These are phyloP conservation scores for Nibea albiflora DNA, from an alignment of 2,113 vertebrate genomes.

Conservation along the genomic window DNA sequence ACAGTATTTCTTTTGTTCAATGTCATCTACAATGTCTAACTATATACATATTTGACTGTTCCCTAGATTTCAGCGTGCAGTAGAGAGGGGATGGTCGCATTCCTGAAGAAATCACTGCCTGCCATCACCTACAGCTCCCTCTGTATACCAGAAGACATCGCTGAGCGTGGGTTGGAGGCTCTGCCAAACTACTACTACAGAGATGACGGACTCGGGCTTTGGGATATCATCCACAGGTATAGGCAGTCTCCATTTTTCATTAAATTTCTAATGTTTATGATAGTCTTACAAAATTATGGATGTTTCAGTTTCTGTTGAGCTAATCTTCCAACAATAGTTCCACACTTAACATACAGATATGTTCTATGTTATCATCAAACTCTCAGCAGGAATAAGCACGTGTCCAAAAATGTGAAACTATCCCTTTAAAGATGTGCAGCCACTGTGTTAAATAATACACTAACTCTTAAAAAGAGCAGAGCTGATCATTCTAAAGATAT, in stretches of 20 bases:
- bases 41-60: not conserved
- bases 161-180: slow-evolving; percentile 67
- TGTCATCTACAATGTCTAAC: not conserved
- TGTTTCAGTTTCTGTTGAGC: no score
- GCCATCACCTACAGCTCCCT: slow-evolving; percentile 81
- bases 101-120: slow-evolving; percentile 63
- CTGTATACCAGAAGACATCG: slow-evolving; percentile 37
- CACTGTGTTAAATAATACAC: no score
- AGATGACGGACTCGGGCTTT: slow-evolving; percentile 85
- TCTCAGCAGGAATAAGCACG: no score
- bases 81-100: slow-evolving; percentile 22
- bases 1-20: not conserved
- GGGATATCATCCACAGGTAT: slow-evolving; percentile 83
- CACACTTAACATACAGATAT: no score
- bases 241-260: not conserved
- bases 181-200: slow-evolving; percentile 85
- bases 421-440: no score
- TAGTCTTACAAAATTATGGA: no score
- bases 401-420: no score
- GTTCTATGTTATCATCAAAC: no score
- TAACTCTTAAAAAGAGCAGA: no score
- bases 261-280: no score
- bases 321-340: no score
- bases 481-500: not conserved
- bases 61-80: slow-evolving; percentile 67